Evolutionary conservation across 2,797 vertebrate genomes (phyloP), one percentile per base, ranked within the genome.

Genomic region (Enteromius treurensis): DNA sequence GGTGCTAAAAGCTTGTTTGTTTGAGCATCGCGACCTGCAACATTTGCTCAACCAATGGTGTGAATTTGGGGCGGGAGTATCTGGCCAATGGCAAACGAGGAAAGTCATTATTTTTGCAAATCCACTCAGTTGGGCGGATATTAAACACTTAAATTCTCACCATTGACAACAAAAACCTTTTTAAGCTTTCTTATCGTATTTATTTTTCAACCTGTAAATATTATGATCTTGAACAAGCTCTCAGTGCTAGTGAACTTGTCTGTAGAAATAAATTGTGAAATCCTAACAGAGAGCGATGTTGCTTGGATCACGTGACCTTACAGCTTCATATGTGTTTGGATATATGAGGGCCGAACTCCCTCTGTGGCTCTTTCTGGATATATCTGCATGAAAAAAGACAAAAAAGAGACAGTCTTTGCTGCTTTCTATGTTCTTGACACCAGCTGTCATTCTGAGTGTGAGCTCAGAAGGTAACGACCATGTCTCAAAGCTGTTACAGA

Each of bases 401-500:
- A 32, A 65, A 40, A 65, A n/a, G 64, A 34, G 62, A 68, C 15
- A 19, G 67, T 88, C 69, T 89, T 89, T 89, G 89, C 93, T 92
- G 92, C 90, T 94, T 92, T 89, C 87, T 17, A 86, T 93, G 92
- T 90, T 90, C 86, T 87, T 88, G 68, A 93, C 93, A 94, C 94
- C 94, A 95, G 93, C 93, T 79, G 88, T 94, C 92, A 91, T 82
- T 94, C 92, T 93, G 93, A 93, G 92, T 90, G 86, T 87, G 74
- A 23, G 23, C 93, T 93, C 91, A 90, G 93, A 91, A 89, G 86
- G 90, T 93, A 94, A 94, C 93, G 91, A 95, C 93, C 93, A 94
- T 95, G 93, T 95, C 90, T 95, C 89, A 91, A 94, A 92, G 92
- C 92, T 94, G 93, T 94, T 94, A 93, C 77, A 84, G 76, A 79